These are phyloP conservation scores for Rhincodon typus DNA, from an alignment of 2,797 vertebrate species.

Conservation along the genomic window DNA sequence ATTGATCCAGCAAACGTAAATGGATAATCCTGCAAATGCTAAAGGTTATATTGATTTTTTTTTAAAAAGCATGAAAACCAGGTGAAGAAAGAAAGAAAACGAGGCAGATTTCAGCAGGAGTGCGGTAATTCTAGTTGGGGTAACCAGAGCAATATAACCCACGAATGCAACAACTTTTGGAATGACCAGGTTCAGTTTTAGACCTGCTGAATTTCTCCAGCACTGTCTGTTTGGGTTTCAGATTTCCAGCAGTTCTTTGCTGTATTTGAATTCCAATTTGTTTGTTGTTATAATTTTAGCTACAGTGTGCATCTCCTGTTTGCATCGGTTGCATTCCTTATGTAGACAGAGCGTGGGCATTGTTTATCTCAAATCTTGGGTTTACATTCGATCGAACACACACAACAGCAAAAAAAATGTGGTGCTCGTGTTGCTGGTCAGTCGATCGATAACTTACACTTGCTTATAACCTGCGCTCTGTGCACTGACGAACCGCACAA, in stretches of 20 bases:
- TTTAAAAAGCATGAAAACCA: neutral
- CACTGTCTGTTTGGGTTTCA: no score
- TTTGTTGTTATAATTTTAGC: neutral
- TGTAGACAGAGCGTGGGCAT: neutral
- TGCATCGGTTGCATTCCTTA: neutral
- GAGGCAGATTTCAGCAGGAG: no score
- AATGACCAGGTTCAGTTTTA: no score
- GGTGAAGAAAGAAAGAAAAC: no score
- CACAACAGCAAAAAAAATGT: no score
- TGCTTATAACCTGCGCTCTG: neutral
- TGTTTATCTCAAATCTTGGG: neutral
- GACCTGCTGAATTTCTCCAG: no score
- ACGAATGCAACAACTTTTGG: neutral
- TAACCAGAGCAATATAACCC: neutral
- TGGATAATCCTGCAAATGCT: slow-evolving; percentile 46
- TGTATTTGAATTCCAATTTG: no score
- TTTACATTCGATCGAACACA: neutral
- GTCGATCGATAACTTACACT: neutral
- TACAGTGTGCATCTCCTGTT: no score
- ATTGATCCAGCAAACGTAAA: slow-evolving; percentile 39
- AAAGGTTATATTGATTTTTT: slow-evolving; percentile 42
- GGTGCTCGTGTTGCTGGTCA: neutral
- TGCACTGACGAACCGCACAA: neutral
- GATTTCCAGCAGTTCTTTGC: no score
- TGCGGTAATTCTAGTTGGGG: neutral